Evolutionary conservation across 1,140 invertebrate species (phyloP).

Genomic region (Dermatophagoides farinae): DNA sequence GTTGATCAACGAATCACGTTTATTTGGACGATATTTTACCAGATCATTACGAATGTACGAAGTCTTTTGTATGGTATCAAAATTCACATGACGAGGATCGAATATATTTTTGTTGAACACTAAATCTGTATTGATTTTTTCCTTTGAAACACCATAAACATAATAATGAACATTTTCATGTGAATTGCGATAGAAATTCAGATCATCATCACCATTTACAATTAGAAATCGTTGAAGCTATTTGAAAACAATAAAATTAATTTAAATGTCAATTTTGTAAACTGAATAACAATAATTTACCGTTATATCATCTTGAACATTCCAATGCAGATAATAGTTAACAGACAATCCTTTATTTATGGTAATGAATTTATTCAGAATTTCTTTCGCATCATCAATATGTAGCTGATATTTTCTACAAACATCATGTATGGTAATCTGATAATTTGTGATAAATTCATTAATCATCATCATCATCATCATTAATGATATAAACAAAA

Average conservation of each 20-base stretch:
- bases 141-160: background rate
- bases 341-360: background rate
- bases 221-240: background rate
- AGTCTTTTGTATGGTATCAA: too few relatives aligned
- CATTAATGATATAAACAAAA: too few relatives aligned
- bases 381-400: too few relatives aligned
- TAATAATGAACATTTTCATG: background rate
- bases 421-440: too few relatives aligned
- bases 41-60: too few relatives aligned
- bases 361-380: background rate
- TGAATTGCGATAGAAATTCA: background rate
- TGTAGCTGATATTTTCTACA: too few relatives aligned
- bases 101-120: too few relatives aligned
- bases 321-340: background rate
- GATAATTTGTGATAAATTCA: too few relatives aligned
- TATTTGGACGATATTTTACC: too few relatives aligned
- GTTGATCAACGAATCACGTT: too few relatives aligned
- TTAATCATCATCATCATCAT: too few relatives aligned
- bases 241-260: background rate
- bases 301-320: background rate
- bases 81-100: too few relatives aligned
- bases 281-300: background rate
- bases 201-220: background rate
- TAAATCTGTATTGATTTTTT: background rate
- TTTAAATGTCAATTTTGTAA: background rate